Conservation (phyloP, 2,888 invertebrate genomes). For the Melanostoma mellinum region DNA sequence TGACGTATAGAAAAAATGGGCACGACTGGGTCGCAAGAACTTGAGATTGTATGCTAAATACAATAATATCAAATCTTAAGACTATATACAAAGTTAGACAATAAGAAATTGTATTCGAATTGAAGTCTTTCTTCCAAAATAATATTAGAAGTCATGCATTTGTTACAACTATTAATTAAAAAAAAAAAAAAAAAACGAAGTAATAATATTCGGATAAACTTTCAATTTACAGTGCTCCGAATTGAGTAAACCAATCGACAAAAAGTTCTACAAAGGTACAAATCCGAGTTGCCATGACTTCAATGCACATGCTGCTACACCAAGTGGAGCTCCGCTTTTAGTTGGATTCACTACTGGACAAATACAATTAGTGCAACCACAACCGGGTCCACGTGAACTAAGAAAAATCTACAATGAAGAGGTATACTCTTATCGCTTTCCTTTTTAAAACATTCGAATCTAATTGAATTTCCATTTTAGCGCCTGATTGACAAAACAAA, state of each 20-base stretch:
- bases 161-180: no score
- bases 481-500: constrained; percentile 82
- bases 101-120: no score
- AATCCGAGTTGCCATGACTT: constrained; percentile 99
- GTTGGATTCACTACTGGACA: constrained; percentile 99
- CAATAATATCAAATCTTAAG: no score
- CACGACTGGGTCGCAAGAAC: no score
- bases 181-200: no score
- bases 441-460: neutral
- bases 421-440: constrained; percentile 82
- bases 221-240: constrained; percentile 89
- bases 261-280: constrained; percentile 98
- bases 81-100: no score
- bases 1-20: no score
- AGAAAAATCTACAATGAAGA: constrained; percentile 99
- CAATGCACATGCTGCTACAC: constrained; percentile 91
- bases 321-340: constrained; percentile 93
- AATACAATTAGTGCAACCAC: constrained; percentile 98
- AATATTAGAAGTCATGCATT: no score
- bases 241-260: constrained; percentile 97
- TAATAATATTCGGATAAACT: no score
- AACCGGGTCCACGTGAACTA: constrained; percentile 97
- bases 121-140: no score
- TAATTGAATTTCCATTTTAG: constrained; percentile 74
- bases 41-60: no score